Percentiles rank a stretch among this genome's conserved stretches.
Evolutionary conservation across 2,797 vertebrate genomes (phyloP).

Genomic region (Discoglossus pictus): DNA sequence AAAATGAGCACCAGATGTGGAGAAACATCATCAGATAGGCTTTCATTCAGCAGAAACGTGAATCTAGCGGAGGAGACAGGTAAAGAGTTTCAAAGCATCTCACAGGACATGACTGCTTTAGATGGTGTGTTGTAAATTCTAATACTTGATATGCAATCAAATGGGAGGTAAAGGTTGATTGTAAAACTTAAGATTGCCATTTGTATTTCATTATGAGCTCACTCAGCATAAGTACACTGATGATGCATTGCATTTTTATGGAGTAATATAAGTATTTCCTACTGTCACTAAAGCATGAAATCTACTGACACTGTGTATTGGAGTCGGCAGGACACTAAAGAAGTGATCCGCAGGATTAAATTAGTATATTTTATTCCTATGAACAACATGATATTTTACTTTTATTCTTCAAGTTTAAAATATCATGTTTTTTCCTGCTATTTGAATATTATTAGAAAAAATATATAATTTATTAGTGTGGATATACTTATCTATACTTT

Average conservation of each 20-base stretch:
- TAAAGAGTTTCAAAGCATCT: constrained; percentile 40
- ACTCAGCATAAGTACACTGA: constrained; percentile 22
- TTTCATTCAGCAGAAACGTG: constrained; percentile 22
- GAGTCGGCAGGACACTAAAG: background rate
- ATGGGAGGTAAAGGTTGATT: constrained; percentile 36
- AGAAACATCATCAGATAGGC: constrained; percentile 34
- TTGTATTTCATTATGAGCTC: constrained; percentile 36
- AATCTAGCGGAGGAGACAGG: constrained; percentile 40
- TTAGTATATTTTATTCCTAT: no score
- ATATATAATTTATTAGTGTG: no score
- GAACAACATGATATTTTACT: no score
- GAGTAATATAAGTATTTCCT: background rate
- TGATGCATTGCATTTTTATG: constrained; percentile 9
- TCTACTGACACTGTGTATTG: constrained; percentile 3
- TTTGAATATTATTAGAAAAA: no score
- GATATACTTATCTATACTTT: no score
- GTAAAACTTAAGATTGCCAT: constrained; percentile 33
- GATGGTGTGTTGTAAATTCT: constrained; percentile 24
- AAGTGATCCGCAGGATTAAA: constrained; percentile 10
- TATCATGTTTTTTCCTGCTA: no score
- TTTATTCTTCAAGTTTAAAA: no score
- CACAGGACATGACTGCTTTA: constrained; percentile 21
- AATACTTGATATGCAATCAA: constrained; percentile 39
- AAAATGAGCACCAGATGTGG: constrained; percentile 47
- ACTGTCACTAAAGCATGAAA: constrained; percentile 14